phyloP scores from a whole-genome alignment of 2,888 invertebrate species.

The Drosophila prolongata region DNA sequence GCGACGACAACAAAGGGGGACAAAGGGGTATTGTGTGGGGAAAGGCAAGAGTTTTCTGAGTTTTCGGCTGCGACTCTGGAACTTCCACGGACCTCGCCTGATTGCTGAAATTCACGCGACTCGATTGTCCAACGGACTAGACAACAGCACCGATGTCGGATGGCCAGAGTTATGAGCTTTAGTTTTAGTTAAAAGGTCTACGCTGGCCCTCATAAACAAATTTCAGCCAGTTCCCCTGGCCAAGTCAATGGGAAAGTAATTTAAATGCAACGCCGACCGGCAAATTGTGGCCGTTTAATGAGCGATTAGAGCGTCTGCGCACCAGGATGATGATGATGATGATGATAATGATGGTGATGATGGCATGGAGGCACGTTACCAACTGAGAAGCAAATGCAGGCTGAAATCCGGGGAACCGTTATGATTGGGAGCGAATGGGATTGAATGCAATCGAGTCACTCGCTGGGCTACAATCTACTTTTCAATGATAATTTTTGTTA shows the following conservation, averaged over 20 bases:
- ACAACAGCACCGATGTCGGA: not conserved
- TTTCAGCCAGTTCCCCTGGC: conserved; percentile 47
- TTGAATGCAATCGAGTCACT: conserved; percentile 17
- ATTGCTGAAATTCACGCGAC: conserved; percentile 75
- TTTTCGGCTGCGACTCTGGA: conserved; percentile 47
- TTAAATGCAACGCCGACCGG: conserved; percentile 72
- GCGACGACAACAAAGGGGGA: conserved; percentile 53
- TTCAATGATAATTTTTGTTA: too few relatives aligned
- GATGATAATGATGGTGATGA: conserved; percentile 31
- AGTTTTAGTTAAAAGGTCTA: conserved; percentile 74
- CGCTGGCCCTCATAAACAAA: conserved; percentile 74
- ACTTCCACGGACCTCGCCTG: conserved; percentile 53
- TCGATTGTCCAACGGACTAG: conserved; percentile 35
- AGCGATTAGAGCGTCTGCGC: conserved; percentile 73
- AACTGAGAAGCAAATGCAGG: conserved; percentile 8
- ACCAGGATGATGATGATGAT: conserved; percentile 6
- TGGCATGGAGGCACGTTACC: conserved; percentile 64
- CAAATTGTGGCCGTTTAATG: conserved; percentile 75
- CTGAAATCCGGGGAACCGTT: conserved; percentile 57
- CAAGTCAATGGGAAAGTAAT: conserved; percentile 73
- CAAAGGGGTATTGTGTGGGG: not conserved
- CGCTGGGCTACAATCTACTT: not conserved
- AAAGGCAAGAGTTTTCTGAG: conserved; percentile 11
- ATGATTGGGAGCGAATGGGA: conserved; percentile 50
- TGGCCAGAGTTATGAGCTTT: conserved; percentile 71